phyloP scores from a whole-genome alignment of 2,888 invertebrate species.

The Drosophila paramelanica region DNA sequence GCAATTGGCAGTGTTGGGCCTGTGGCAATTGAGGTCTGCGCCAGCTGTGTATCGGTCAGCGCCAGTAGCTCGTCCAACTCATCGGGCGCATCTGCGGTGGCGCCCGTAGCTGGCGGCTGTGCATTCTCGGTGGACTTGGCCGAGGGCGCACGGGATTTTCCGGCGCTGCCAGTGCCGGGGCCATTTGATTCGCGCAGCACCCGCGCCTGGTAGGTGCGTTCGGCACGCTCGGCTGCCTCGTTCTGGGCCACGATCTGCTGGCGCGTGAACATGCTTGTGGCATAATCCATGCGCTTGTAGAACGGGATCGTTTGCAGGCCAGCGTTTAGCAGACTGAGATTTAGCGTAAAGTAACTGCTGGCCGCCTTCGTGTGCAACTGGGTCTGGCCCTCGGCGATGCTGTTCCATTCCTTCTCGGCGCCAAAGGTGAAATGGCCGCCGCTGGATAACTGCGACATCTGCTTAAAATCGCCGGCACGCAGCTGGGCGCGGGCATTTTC shows the following conservation, averaged over 20 bases:
- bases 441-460: slow-evolving; percentile 82
- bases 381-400: slow-evolving; percentile 69
- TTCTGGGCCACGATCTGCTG: slow-evolving; percentile 80
- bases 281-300: slow-evolving; percentile 84
- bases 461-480: slow-evolving; percentile 83
- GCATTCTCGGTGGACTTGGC: slow-evolving; percentile 41
- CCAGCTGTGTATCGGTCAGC: slow-evolving; percentile 62
- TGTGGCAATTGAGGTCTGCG: slow-evolving; percentile 12
- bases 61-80: slow-evolving; percentile 83
- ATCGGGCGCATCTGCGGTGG: slow-evolving; percentile 52
- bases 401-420: slow-evolving; percentile 85
- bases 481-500: slow-evolving; percentile 79
- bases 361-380: slow-evolving; percentile 78
- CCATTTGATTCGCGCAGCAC: slow-evolving; percentile 67
- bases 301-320: slow-evolving; percentile 86
- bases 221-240: slow-evolving; percentile 78
- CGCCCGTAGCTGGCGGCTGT: neutral
- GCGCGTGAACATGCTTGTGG: slow-evolving; percentile 84
- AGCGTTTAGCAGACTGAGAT: slow-evolving; percentile 83
- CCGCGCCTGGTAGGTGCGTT: slow-evolving; percentile 76
- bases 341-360: slow-evolving; percentile 84
- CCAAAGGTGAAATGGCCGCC: slow-evolving; percentile 85
- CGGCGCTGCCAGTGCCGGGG: slow-evolving; percentile 28
- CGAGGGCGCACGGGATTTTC: slow-evolving; percentile 50
- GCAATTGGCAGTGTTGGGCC: slow-evolving; percentile 27